Evolutionary conservation across 1,140 invertebrate genomes (phyloP), one percentile per base, ranked within the genome.

Genomic region (Saccostrea glomerata): DNA sequence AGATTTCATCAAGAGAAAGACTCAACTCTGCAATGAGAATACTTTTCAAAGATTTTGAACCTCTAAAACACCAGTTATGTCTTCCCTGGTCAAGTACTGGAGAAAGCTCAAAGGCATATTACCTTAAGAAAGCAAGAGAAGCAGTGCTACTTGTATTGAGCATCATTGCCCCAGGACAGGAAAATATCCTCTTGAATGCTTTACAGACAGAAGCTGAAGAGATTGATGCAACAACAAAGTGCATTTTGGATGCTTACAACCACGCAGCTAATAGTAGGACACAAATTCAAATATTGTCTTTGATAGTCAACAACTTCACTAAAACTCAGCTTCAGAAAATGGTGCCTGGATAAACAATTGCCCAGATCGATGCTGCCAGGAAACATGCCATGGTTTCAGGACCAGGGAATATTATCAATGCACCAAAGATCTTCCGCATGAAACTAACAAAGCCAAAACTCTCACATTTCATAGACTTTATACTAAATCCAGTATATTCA

Each of bases 401-500:
- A 23, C 58, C 60, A 47, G 82, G 82, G 55, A n/a, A 84, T 23
- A 55, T 56, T 9, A 0, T 66, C 11, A 55, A 66, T 25, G 36
- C 25, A 56, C 87, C 87, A 70, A 87, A 84, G 56, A 70, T 84
- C 20, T 87, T 83, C 23, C 40, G 87, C 23, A 84, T 54, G n/a
- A 66, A 73, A 30, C 20, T 87, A 36, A 84, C 30, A 11, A 70
- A 70, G 23, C n/a, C 66, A 70, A 70, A 70, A 11, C 20, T 70
- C 23, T 17, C 66, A 20, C 66, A 70, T 70, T 70, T 70, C 11
- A 70, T 23, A 23, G 82, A 84, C 0, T 87, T 84, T 30, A 70
- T 84, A 9, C 9, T 84, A 20, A 87, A 70, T 30, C 82, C 82
- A 15, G 13, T 56, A 20, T 87, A 73, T 73, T 56, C 36, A 20